Evolutionary conservation across 2,888 invertebrate genomes (phyloP).

Genomic region (Drosophila pseudotalamancana): DNA sequence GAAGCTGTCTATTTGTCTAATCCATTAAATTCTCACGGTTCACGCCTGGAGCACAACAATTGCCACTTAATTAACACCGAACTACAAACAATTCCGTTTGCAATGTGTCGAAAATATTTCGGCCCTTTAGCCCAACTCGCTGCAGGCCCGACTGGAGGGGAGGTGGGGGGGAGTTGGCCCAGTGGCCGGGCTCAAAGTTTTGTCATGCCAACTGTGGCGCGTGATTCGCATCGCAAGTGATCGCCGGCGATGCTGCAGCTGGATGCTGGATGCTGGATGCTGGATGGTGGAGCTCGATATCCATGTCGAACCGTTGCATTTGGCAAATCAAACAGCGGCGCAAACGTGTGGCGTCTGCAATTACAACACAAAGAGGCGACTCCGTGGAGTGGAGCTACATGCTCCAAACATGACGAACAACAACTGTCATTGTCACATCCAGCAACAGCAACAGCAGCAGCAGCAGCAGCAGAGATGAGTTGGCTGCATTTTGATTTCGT

Average conservation of each 20-base stretch:
- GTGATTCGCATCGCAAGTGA: conserved; percentile 79
- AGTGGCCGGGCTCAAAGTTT: conserved; percentile 71
- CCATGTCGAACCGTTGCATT: conserved; percentile 76
- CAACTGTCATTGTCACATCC: conserved; percentile 82
- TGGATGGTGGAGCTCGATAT: too few species aligned
- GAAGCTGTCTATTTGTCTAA: conserved; percentile 67
- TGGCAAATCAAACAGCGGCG: conserved; percentile 78
- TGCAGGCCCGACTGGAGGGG: background rate
- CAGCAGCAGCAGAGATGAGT: conserved; percentile 21
- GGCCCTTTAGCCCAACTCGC: conserved; percentile 39
- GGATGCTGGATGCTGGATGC: too few species aligned
- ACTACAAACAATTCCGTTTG: conserved; percentile 14
- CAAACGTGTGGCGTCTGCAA: conserved; percentile 80
- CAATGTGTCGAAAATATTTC: conserved; percentile 62
- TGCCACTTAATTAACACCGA: conserved; percentile 76
- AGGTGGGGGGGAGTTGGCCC: background rate
- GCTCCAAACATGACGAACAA: conserved; percentile 79
- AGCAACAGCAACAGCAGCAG: conserved; percentile 51
- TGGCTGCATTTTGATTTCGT: conserved; percentile 59
- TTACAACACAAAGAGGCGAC: conserved; percentile 70
- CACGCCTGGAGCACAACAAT: conserved; percentile 71
- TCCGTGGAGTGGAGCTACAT: conserved; percentile 48
- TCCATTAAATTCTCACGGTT: conserved; percentile 75
- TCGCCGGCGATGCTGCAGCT: conserved; percentile 35
- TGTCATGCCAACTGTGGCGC: conserved; percentile 81